A percentile compares a stretch with the other conserved stretches of the same genome.
phyloP scores from a whole-genome alignment of 2,113 vertebrate genomes.

The Nettapus auritus region DNA sequence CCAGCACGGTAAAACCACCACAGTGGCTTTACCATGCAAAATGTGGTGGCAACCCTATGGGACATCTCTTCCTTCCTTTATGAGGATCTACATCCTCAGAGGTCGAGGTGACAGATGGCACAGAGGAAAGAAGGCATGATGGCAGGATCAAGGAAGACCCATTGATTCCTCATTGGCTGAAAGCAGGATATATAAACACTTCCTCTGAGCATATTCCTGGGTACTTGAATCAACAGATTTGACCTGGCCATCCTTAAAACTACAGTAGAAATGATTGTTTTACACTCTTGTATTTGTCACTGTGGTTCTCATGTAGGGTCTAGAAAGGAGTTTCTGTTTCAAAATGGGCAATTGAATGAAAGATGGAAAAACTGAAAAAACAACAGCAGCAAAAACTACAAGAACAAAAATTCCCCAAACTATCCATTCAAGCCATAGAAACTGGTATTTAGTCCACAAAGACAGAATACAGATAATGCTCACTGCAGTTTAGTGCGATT shows the following conservation, averaged over 20 bases:
- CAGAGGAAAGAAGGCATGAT: neutral
- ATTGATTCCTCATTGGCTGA: neutral
- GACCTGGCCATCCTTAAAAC: neutral
- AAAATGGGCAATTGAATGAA: neutral
- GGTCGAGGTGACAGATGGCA: neutral
- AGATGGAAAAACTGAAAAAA: neutral
- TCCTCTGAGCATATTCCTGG: neutral
- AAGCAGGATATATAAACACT: neutral
- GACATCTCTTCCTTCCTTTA: neutral
- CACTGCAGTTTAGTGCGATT: neutral
- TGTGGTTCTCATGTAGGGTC: neutral
- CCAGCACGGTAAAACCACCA: no score
- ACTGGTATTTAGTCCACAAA: neutral
- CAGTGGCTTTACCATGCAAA: no score
- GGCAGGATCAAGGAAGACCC: neutral
- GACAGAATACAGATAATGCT: neutral
- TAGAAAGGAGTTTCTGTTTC: neutral
- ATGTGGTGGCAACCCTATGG: accelerated
- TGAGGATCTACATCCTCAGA: neutral
- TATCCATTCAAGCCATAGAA: neutral
- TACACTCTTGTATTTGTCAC: neutral
- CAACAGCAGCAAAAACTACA: neutral
- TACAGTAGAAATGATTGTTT: neutral
- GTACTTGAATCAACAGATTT: no score
- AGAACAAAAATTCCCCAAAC: neutral